Conservation (phyloP, 2,888 invertebrate genomes). For the Agonopterix alstromeriana region DNA sequence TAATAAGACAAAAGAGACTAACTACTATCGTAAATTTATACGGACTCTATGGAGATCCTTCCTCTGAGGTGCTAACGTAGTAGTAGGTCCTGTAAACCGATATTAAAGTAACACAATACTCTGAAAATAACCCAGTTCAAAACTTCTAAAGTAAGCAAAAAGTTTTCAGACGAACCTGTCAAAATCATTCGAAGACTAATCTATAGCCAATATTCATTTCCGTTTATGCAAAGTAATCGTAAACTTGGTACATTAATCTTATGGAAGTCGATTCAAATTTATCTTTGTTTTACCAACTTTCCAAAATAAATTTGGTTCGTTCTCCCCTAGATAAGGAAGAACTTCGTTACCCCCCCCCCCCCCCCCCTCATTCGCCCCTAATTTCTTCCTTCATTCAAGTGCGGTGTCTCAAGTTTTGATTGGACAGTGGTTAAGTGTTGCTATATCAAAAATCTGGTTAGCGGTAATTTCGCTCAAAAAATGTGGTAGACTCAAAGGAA, state of each 20-base stretch:
- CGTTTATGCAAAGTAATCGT: slow-evolving; percentile 2
- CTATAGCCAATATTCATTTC: neutral
- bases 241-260: slow-evolving; percentile 51
- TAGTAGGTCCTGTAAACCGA: no score
- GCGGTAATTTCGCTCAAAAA: no score
- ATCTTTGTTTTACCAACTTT: slow-evolving; percentile 55
- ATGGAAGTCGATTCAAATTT: slow-evolving; percentile 46
- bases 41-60: no score
- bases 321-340: neutral
- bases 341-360: neutral
- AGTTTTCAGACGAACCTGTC: neutral
- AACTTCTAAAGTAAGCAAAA: neutral
- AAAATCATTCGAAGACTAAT: slow-evolving; percentile 1
- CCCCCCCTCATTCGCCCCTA: neutral
- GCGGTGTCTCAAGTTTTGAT: slow-evolving; percentile 1
- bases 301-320: slow-evolving; percentile 38
- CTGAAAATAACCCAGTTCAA: neutral
- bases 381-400: neutral
- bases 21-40: no score
- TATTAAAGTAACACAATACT: neutral
- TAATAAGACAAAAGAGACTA: no score
- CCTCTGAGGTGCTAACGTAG: no score
- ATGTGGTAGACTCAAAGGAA: neutral
- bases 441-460: no score
- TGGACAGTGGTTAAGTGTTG: neutral